phyloP scores from a whole-genome alignment of 2,888 invertebrate species.

The Anagyrus pseudococci region DNA sequence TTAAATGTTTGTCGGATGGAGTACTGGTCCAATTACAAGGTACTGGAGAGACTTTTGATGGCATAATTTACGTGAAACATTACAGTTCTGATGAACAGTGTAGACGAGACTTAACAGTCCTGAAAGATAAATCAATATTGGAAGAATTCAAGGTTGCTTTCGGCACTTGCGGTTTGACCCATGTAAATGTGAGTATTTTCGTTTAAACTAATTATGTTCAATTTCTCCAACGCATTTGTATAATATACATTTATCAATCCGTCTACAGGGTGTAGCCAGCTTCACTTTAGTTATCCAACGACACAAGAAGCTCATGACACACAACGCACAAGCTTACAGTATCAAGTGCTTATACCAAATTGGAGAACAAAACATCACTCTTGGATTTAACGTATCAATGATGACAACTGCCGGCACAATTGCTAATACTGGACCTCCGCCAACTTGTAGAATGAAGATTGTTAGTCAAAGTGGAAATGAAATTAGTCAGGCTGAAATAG shows the following conservation, averaged over 20 bases:
- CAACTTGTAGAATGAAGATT: slow-evolving; percentile 90
- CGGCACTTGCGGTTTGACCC: slow-evolving; percentile 89
- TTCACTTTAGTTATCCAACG: slow-evolving; percentile 95
- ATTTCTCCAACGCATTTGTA: background rate
- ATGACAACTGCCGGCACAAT: slow-evolving; percentile 93
- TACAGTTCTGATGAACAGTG: slow-evolving; percentile 93
- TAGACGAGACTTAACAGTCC: slow-evolving; percentile 79
- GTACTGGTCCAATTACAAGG: slow-evolving; percentile 76
- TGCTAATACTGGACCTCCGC: slow-evolving; percentile 93
- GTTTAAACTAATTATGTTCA: background rate
- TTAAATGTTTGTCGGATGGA: slow-evolving; percentile 90
- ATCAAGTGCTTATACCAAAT: slow-evolving; percentile 95
- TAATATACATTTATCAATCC: background rate
- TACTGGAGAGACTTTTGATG: slow-evolving; percentile 74
- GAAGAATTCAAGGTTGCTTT: slow-evolving; percentile 85
- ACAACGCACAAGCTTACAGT: slow-evolving; percentile 94
- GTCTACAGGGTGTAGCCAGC: slow-evolving; percentile 81
- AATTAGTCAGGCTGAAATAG: slow-evolving; percentile 90
- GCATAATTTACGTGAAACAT: slow-evolving; percentile 91
- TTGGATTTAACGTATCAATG: slow-evolving; percentile 96
- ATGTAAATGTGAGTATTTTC: slow-evolving; percentile 76
- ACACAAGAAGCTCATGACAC: slow-evolving; percentile 93
- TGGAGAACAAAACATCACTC: slow-evolving; percentile 88
- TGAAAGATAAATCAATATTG: slow-evolving; percentile 66
- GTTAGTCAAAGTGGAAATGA: slow-evolving; percentile 86